Conservation (phyloP, 2,113 vertebrate genomes). For the Macheiramphus alcinus region DNA sequence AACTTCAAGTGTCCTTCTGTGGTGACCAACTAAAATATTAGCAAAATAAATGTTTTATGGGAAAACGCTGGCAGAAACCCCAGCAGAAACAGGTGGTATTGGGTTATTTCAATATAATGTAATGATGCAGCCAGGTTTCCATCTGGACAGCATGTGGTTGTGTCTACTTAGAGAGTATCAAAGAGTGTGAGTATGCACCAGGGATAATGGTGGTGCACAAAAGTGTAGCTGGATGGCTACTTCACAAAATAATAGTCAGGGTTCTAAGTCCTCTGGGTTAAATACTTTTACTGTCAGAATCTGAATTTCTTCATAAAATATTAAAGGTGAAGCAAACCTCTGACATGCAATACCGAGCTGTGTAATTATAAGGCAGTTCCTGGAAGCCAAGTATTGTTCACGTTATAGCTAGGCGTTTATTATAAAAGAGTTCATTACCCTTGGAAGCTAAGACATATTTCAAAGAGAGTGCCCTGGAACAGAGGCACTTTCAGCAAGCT, state of each 20-base stretch:
- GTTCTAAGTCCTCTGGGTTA: slow-evolving; percentile 79
- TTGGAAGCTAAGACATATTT: slow-evolving; percentile 70
- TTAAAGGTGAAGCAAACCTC: slow-evolving; percentile 75
- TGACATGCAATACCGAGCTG: slow-evolving; percentile 68
- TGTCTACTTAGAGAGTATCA: slow-evolving; percentile 80
- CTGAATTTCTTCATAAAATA: slow-evolving; percentile 83
- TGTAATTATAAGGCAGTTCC: slow-evolving; percentile 74
- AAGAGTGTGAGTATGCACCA: slow-evolving; percentile 78
- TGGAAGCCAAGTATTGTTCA: slow-evolving; percentile 72
- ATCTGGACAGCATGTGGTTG: slow-evolving; percentile 86
- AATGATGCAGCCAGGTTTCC: slow-evolving; percentile 89
- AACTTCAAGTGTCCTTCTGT: slow-evolving; percentile 84
- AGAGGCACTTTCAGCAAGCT: slow-evolving; percentile 46
- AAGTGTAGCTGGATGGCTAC: slow-evolving; percentile 78
- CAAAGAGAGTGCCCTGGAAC: slow-evolving; percentile 54
- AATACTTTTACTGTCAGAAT: slow-evolving; percentile 81
- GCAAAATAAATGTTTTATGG: slow-evolving; percentile 87
- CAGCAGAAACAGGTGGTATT: slow-evolving; percentile 90
- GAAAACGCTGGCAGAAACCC: slow-evolving; percentile 83
- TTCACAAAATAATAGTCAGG: slow-evolving; percentile 77
- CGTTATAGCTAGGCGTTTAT: slow-evolving; percentile 71
- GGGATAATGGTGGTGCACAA: slow-evolving; percentile 73
- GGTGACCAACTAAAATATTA: slow-evolving; percentile 86
- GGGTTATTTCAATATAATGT: slow-evolving; percentile 93
- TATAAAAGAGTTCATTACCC: slow-evolving; percentile 79